Percentiles rank a stretch among this genome's conserved stretches.
phyloP scores from a whole-genome alignment of 1,140 invertebrate genomes.

The Drosophila arizonae region DNA sequence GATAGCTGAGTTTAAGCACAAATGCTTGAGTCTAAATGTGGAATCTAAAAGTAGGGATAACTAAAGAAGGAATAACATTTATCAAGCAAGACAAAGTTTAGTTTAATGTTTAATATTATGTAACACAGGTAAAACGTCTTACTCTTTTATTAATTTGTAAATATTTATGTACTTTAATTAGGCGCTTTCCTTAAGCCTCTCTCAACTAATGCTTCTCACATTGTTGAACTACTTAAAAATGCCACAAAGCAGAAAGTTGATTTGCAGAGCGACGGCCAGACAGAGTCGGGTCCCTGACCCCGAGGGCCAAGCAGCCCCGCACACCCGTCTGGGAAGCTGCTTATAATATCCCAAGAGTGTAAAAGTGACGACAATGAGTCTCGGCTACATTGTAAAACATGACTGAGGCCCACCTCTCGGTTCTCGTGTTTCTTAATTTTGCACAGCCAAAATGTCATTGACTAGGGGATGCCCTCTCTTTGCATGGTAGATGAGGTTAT shows the following conservation, averaged over 20 bases:
- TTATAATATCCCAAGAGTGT: slow-evolving; percentile 17
- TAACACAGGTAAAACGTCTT: no score
- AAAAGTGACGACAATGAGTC: slow-evolving; percentile 21
- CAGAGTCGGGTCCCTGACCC: not conserved
- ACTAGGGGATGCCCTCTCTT: not conserved
- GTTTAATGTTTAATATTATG: no score
- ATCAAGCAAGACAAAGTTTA: no score
- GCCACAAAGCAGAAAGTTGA: no score
- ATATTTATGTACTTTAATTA: not conserved
- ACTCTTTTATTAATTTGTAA: not conserved
- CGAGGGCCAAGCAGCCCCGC: not conserved
- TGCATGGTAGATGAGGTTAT: not conserved
- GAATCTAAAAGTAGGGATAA: not conserved
- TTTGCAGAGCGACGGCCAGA: no score
- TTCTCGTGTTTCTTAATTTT: not conserved
- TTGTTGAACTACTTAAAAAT: no score
- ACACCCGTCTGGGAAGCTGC: not conserved
- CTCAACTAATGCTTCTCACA: no score
- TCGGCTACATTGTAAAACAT: slow-evolving; percentile 6
- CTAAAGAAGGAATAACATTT: no score
- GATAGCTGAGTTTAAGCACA: not conserved
- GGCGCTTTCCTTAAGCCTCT: not conserved
- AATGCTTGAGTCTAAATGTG: not conserved
- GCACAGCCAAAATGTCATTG: not conserved
- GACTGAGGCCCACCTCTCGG: not conserved